Evolutionary conservation across 1,140 invertebrate genomes (phyloP).

Genomic region (Heliothis virescens): DNA sequence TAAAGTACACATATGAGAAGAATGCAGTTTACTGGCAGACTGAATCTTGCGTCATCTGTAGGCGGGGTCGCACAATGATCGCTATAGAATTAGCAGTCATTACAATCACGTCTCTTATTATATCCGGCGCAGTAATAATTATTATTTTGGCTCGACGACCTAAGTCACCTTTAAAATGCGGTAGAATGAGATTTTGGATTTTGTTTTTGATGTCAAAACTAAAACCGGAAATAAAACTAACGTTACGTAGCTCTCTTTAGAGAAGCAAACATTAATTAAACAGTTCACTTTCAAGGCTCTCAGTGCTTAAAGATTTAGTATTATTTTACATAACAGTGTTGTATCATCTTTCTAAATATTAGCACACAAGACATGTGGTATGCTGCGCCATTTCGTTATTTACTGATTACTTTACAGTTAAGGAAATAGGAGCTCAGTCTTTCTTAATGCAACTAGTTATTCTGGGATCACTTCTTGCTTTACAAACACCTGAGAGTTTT

Average conservation of each 20-base stretch:
- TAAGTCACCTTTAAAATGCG: neutral
- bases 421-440: neutral
- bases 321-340: slow-evolving; percentile 28
- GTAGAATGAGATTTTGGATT: neutral
- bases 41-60: too few relatives aligned
- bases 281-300: slow-evolving; percentile 28
- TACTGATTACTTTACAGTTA: neutral
- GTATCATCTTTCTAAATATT: slow-evolving; percentile 35
- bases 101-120: neutral
- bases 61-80: neutral
- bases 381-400: neutral
- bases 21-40: too few relatives aligned
- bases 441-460: neutral
- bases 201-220: neutral
- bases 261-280: slow-evolving; percentile 34
- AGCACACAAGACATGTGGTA: neutral
- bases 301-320: slow-evolving; percentile 9
- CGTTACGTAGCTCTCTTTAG: neutral
- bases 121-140: neutral
- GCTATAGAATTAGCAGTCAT: neutral
- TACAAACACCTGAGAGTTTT: slow-evolving; percentile 34
- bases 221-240: slow-evolving; percentile 6
- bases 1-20: neutral
- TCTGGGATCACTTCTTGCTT: slow-evolving; percentile 14
- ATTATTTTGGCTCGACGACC: neutral